Conservation (phyloP, 30 jellyfish, hydroid and myxozoan genomes). For the Pelagia noctiluca region DNA sequence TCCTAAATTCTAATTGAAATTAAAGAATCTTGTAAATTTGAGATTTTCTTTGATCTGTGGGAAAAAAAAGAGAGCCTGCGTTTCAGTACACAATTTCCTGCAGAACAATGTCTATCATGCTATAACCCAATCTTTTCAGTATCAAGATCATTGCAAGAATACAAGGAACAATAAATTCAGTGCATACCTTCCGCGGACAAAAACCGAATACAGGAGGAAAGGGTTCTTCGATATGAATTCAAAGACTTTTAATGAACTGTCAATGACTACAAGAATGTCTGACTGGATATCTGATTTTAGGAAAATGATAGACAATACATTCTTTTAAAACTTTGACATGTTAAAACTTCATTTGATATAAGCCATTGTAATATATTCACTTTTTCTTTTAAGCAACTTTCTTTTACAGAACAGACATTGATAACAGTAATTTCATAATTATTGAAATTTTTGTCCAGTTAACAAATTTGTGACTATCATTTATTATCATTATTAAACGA, state of each 20-base stretch:
- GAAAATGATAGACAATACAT: constrained; percentile 15
- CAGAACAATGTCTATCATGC: too few relatives aligned
- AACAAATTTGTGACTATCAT: not conserved
- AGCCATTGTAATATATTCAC: not conserved
- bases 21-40: too few relatives aligned
- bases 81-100: too few relatives aligned
- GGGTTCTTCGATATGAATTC: constrained; percentile 36
- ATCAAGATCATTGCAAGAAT: constrained; percentile 59
- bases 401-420: too few relatives aligned
- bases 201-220: constrained; percentile 43
- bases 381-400: too few relatives aligned
- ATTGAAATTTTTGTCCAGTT: too few relatives aligned
- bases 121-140: constrained; percentile 41
- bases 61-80: too few relatives aligned
- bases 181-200: constrained; percentile 64
- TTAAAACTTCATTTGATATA: too few relatives aligned
- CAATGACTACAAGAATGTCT: constrained; percentile 33
- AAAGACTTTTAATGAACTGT: constrained; percentile 19
- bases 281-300: constrained; percentile 19
- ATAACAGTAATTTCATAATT: too few relatives aligned
- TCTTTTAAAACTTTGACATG: not conserved
- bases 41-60: too few relatives aligned
- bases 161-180: constrained; percentile 51
- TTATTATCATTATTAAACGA: too few relatives aligned
- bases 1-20: too few relatives aligned